A percentile compares a stretch with the other conserved stretches of the same genome.
phyloP scores from a whole-genome alignment of 2,797 vertebrate species.

The Menidia menidia region DNA sequence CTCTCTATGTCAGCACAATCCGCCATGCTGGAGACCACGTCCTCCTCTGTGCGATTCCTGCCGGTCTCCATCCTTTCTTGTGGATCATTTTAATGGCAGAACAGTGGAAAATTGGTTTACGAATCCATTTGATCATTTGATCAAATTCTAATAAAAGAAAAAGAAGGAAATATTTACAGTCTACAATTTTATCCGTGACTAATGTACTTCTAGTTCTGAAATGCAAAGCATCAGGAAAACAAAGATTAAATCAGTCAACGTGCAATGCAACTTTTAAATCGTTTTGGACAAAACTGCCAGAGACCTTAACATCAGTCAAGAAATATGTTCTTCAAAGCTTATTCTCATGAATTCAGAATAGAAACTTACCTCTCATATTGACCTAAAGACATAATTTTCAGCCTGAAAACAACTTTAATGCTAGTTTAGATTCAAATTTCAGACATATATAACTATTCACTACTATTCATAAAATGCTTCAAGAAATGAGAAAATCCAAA shows the following conservation, averaged over 20 bases:
- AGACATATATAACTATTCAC: not conserved
- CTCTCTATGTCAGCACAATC: slow-evolving; percentile 47
- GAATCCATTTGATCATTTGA: not conserved
- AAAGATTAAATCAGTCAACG: not conserved
- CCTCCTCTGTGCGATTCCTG: slow-evolving; percentile 13
- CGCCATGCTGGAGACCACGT: slow-evolving; percentile 65
- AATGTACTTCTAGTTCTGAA: not conserved
- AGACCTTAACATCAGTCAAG: no score
- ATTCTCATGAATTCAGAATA: not conserved
- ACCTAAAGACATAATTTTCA: not conserved
- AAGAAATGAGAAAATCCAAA: no score
- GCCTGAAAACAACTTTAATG: no score
- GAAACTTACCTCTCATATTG: not conserved
- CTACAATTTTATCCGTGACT: not conserved
- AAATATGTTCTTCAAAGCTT: not conserved
- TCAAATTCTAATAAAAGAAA: not conserved
- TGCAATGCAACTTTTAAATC: not conserved
- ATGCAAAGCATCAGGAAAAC: not conserved
- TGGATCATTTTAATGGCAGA: not conserved
- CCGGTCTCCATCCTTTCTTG: not conserved
- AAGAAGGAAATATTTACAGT: not conserved
- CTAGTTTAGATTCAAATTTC: not conserved
- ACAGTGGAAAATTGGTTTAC: not conserved
- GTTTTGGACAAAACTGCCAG: not conserved
- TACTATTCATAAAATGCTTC: no score